Conservation (phyloP, 2,797 vertebrate genomes). For the Anguilla megastoma region DNA sequence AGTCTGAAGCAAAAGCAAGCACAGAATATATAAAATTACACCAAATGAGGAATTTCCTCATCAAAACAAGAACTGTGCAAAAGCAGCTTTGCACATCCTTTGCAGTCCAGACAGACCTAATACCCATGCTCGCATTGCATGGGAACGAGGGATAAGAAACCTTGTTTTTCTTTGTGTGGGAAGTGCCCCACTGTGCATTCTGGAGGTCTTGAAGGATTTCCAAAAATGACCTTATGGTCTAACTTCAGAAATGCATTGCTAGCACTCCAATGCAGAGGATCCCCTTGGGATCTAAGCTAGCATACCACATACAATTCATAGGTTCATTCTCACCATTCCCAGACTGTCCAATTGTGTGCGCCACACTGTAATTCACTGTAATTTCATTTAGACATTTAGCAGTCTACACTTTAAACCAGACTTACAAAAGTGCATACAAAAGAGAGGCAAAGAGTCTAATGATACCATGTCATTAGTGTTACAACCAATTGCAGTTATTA, state of each 20-base stretch:
- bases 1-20: not conserved
- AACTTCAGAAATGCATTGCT: not conserved
- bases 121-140: not conserved
- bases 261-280: not conserved
- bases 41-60: not conserved
- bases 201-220: slow-evolving; percentile 13
- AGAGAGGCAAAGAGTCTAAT: no score
- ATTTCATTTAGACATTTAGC: no score
- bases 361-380: not conserved
- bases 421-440: no score
- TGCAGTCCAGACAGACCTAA: slow-evolving; percentile 3
- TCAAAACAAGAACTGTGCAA: not conserved
- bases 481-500: no score
- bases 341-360: not conserved
- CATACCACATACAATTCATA: not conserved
- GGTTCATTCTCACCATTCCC: not conserved
- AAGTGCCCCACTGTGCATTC: slow-evolving; percentile 2
- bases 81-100: not conserved
- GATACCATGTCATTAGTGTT: no score
- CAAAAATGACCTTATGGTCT: not conserved
- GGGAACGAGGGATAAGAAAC: not conserved
- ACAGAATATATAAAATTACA: not conserved
- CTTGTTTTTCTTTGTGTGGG: slow-evolving; percentile 13
- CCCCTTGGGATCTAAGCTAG: not conserved
- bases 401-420: no score